Evolutionary conservation across 2,797 vertebrate species (phyloP).

Genomic region (Thamnophis elegans): DNA sequence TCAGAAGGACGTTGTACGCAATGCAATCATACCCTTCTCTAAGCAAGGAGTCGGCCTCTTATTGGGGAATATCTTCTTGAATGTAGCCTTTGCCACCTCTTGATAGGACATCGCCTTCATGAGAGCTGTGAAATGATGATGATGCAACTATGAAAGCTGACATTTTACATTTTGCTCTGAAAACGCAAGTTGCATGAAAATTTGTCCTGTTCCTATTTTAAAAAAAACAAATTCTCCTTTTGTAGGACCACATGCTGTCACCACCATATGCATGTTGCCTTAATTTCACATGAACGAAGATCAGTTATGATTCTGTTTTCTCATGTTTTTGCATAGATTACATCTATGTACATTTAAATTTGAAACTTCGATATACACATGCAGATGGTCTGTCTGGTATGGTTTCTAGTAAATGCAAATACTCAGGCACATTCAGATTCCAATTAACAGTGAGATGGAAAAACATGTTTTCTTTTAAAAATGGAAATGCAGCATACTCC

Average conservation of each 20-base stretch:
- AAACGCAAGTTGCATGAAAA: background rate
- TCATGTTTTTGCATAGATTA: background rate
- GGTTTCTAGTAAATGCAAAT: background rate
- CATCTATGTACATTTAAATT: conserved; percentile 7
- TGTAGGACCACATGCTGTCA: background rate
- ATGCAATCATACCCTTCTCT: background rate
- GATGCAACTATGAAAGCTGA: background rate
- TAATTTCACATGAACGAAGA: background rate
- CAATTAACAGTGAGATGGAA: background rate
- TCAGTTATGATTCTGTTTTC: background rate
- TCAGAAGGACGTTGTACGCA: background rate
- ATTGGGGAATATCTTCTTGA: background rate
- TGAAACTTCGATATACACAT: background rate
- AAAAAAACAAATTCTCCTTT: background rate
- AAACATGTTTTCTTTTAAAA: background rate
- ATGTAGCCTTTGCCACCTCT: background rate
- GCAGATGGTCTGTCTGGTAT: background rate
- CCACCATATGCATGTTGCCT: background rate
- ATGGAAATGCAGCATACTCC: background rate
- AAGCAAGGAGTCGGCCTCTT: background rate
- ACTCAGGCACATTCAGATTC: background rate
- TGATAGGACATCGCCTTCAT: background rate
- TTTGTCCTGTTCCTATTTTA: background rate
- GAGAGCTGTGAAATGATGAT: background rate
- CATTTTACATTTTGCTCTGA: background rate